Base-by-base conservation (phyloP, 2,797 vertebrate species). In the Neopelma chrysocephalum region DNA sequence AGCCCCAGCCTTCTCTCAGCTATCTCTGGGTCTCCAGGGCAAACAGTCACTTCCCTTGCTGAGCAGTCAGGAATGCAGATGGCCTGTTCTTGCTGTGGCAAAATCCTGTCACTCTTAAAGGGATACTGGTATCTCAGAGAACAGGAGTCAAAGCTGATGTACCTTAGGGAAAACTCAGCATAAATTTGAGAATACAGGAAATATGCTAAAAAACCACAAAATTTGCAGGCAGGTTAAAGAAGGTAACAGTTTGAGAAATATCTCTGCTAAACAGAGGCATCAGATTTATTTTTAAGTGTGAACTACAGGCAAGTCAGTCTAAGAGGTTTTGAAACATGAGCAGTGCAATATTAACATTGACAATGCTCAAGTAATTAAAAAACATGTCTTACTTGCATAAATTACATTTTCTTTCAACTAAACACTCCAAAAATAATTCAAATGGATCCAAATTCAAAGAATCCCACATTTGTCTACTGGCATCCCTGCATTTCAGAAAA, bases 21-120 rank as follows among this genome's bases (percentile, higher is more conserved):
- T 92, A 57, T 90, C 20, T 4, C 77, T 75, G 76, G 86, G 90
- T 96, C 95, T 94, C 85, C 95, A 90, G 87, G 95, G 95, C 95
- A 95, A 89, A 88, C 73, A 91, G 80, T 29, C 94, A 92, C 88
- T 87, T 94, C 96, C 93, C 91, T 50, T 29, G 79, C 6, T 6
- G 90, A 89, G 91, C 85, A 70, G 13, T 70, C 94, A 93, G 93
- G 82, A 96, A 94, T 94, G 91, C 93, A 94, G 88, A 95, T 89
- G 91, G 93, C 58, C 43, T 40, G 20, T 45, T 82, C 73, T 72
- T 27, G 57, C 48, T 27, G 29, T 29, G 89, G 62, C 85, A 93
- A 87, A 95, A 88, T 22, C 60, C 66, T 6, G 32, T 22, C 82
- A 86, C 72, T 72, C 85, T 94, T 76, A 47, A 87, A 93, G 82